Evolutionary conservation across 2,888 invertebrate genomes (phyloP), one percentile per base, ranked within the genome.

Genomic region (Melanophora roralis): DNA sequence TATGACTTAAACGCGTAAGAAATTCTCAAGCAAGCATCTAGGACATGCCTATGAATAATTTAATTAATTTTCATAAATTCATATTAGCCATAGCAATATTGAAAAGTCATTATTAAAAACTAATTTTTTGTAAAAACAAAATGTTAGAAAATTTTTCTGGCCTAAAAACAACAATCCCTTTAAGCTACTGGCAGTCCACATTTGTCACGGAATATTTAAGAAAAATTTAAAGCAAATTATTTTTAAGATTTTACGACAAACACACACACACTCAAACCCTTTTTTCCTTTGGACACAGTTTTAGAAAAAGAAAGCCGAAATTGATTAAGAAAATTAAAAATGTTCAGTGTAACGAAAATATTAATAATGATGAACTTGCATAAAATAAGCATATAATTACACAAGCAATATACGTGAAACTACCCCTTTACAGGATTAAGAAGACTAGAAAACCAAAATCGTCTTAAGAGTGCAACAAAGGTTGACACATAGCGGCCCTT

Each of bases 331-430:
- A 38, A 53, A 49, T 57, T 1, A 40, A 40, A 65, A 53, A n/a
- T n/a, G 34, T 21, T 40, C 43, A 40, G 23, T 49, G 23, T 19
- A 34, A 6, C 45, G 11, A 14, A 43, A 51, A 64, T 36, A 65
- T 64, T 62, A 45, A 57, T 43, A 65, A 43, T 23, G 55, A 69
- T 74, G 65, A 79, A 55, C 47, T 34, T 55, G 71, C 79, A 71
- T 75, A 67, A 75, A 79, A 72, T 72, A 51, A 55, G 71, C 79
- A 74, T 74, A 64, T 74, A 65, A 78, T 74, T 74, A 65, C 21
- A 51, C 21, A 47, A 21, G 55, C n/a, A 40, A 43, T 51, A 5
- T 11, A 12, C 34, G 32, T 32, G 60, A 8, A 43, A 11, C 12
- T 23, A 16, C 1, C 55, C 72, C 40, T 43, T 71, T 67, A n/a